A percentile compares a stretch with the other conserved stretches of the same genome.
These are phyloP conservation scores for Montipora capricornis DNA, from an alignment of 64 coral and sea anemone genomes.

Conservation along the genomic window DNA sequence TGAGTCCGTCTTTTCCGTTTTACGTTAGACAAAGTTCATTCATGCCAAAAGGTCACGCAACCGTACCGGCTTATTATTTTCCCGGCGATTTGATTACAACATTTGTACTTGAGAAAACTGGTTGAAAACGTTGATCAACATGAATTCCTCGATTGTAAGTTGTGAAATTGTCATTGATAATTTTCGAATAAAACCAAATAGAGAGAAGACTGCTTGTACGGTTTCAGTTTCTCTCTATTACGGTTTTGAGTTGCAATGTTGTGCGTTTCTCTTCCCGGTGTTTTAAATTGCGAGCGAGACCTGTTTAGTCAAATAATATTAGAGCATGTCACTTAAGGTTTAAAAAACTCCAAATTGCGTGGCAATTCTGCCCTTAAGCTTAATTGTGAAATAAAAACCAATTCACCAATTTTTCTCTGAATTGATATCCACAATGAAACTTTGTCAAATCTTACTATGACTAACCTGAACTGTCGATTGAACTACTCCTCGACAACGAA, in stretches of 20 bases:
- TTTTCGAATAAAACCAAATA: background rate
- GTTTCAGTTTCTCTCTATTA: background rate
- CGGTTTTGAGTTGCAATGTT: background rate
- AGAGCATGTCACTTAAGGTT: background rate
- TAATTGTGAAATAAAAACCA: background rate
- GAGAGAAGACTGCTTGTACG: background rate
- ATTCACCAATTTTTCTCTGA: background rate
- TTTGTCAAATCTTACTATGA: background rate
- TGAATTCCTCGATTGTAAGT: background rate
- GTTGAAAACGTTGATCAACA: background rate
- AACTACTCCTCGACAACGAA: conserved; percentile 25
- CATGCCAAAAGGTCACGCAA: conserved; percentile 23
- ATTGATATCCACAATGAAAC: background rate
- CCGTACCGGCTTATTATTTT: background rate
- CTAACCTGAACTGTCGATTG: conserved; percentile 44
- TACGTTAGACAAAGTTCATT: background rate
- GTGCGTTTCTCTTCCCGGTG: background rate
- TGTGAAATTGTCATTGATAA: background rate
- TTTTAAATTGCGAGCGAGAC: background rate
- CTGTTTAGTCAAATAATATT: background rate
- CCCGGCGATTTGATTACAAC: background rate
- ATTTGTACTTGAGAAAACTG: background rate
- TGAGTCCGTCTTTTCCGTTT: background rate
- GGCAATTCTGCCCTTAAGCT: background rate
- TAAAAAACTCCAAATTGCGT: too few species aligned